These are phyloP conservation scores for Lepilemur septentrionalis DNA, from an alignment of 2,797 vertebrate genomes.

Conservation along the genomic window DNA sequence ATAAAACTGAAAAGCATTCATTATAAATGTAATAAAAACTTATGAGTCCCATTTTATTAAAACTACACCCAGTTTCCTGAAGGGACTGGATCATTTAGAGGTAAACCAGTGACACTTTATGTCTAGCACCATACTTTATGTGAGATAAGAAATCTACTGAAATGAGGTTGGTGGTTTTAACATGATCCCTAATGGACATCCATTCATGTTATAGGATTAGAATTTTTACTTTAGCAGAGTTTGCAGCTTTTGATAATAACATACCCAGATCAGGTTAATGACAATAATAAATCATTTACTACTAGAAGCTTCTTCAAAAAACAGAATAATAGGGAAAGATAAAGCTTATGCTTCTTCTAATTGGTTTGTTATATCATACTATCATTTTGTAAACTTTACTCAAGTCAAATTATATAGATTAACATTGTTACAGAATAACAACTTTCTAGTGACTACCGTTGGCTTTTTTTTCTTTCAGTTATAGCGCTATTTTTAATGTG, in stretches of 20 bases:
- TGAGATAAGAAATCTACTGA: conserved; percentile 63
- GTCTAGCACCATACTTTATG: conserved; percentile 73
- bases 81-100: conserved; percentile 75
- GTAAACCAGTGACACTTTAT: conserved; percentile 76
- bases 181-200: conserved; percentile 57
- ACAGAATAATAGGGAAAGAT: conserved; percentile 26
- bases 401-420: neutral
- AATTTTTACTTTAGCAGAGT: conserved; percentile 41
- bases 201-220: conserved; percentile 22
- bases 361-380: neutral
- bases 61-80: conserved; percentile 82
- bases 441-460: neutral
- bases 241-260: conserved; percentile 49
- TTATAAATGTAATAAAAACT: conserved; percentile 87
- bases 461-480: neutral
- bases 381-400: neutral
- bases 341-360: neutral
- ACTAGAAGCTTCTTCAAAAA: conserved; percentile 15
- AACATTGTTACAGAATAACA: neutral
- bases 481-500: neutral
- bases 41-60: conserved; percentile 85
- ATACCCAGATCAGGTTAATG: conserved; percentile 33
- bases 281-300: conserved; percentile 60
- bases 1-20: conserved; percentile 85
- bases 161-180: conserved; percentile 71